Conservation (phyloP, 2,113 vertebrate genomes). For the Theropithecus gelada region DNA sequence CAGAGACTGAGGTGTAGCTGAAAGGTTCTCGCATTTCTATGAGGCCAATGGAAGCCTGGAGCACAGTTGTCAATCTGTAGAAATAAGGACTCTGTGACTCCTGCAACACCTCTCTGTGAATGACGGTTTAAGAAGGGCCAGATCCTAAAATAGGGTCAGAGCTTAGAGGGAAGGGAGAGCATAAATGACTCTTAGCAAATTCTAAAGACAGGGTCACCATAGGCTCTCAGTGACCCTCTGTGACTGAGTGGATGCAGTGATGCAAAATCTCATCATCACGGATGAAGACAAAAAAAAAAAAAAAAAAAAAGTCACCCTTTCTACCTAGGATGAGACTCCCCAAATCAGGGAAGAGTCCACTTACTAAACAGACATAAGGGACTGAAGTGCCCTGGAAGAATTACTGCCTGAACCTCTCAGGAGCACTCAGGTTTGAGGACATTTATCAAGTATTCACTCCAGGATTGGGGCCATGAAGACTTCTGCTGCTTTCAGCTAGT, state of each 20-base stretch:
- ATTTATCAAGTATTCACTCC: not conserved
- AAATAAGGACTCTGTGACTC: not conserved
- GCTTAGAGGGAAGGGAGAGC: not conserved
- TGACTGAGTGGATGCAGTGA: not conserved
- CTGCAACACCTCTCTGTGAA: not conserved
- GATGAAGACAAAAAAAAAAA: not conserved
- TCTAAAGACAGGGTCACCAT: not conserved
- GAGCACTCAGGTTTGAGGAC: not conserved
- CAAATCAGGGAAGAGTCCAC: not conserved
- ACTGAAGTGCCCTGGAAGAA: not conserved
- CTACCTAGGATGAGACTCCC: not conserved
- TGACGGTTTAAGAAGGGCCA: not conserved
- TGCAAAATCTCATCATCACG: not conserved
- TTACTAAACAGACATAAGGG: not conserved
- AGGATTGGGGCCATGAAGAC: not conserved
- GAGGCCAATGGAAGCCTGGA: not conserved
- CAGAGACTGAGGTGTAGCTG: not conserved
- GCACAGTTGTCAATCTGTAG: not conserved
- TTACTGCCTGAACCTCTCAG: not conserved
- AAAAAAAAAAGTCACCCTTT: not conserved
- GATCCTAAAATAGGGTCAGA: not conserved
- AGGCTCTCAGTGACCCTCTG: not conserved
- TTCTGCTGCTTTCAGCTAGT: not conserved
- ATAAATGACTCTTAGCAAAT: not conserved
- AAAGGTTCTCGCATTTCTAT: not conserved